These are phyloP conservation scores for Clangula hyemalis DNA, from an alignment of 2,797 vertebrate species.

Conservation along the genomic window DNA sequence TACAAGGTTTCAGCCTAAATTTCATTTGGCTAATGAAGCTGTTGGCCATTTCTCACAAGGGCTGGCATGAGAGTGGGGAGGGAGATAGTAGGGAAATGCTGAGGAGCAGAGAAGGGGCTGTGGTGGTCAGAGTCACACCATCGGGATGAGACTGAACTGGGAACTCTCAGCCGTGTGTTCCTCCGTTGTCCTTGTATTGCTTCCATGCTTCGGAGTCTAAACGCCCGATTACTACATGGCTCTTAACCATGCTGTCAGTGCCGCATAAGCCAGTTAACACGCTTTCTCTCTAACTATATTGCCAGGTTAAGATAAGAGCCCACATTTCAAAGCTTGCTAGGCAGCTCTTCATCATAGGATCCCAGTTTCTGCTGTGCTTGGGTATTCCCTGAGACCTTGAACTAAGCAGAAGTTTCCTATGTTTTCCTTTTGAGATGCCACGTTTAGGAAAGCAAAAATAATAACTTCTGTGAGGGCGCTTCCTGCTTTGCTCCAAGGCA, in stretches of 20 bases:
- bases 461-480: background rate
- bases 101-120: background rate
- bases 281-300: slow-evolving; percentile 11
- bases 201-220: background rate
- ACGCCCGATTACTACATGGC: background rate
- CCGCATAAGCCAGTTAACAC: background rate
- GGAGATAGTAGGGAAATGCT: no score
- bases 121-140: fast-evolving
- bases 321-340: background rate
- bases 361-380: fast-evolving
- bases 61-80: background rate
- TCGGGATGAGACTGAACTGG: background rate
- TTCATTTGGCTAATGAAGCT: background rate
- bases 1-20: background rate
- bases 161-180: background rate
- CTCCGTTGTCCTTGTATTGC: background rate
- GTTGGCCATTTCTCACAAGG: background rate
- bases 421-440: background rate
- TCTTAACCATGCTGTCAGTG: background rate
- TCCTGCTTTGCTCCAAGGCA: background rate
- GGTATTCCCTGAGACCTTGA: background rate
- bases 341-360: background rate
- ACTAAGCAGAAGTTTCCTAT: background rate
- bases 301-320: slow-evolving; percentile 27
- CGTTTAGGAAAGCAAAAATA: background rate